Conservation (phyloP, 2,888 invertebrate species). For the Cheilosia vernalis region DNA sequence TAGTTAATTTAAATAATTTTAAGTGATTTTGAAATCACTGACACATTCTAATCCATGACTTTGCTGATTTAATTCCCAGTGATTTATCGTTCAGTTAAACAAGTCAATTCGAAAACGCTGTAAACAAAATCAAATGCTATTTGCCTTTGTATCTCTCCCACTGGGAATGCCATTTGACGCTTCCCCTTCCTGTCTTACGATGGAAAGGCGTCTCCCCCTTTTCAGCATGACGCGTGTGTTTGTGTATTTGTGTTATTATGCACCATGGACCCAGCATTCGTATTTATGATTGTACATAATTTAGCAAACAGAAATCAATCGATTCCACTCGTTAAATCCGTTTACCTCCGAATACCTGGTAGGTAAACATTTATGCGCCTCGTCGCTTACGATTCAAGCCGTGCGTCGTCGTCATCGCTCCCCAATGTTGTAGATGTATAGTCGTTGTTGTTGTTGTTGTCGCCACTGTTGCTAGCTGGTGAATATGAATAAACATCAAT, state of each 20-base stretch:
- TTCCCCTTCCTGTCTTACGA: constrained; percentile 14
- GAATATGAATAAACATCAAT: constrained; percentile 75
- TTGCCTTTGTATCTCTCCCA: constrained; percentile 42
- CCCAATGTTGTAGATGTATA: constrained; percentile 45
- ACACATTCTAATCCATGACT: constrained; percentile 46
- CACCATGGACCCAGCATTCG: constrained; percentile 36
- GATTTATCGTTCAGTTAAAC: constrained; percentile 58
- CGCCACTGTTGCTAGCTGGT: constrained; percentile 53
- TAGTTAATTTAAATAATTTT: constrained; percentile 50
- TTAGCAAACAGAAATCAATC: constrained; percentile 75
- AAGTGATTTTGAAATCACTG: constrained; percentile 60
- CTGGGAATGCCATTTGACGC: constrained; percentile 5
- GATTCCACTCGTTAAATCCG: constrained; percentile 75
- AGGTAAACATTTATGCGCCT: constrained; percentile 68
- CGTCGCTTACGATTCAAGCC: constrained; percentile 58
- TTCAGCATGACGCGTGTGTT: constrained; percentile 16
- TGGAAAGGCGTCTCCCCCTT: constrained; percentile 24
- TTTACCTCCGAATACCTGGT: constrained; percentile 67
- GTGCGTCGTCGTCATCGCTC: neutral
- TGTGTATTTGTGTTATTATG: constrained; percentile 59
- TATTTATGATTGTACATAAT: constrained; percentile 71
- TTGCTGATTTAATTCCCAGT: constrained; percentile 44
- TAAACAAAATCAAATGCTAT: constrained; percentile 71
- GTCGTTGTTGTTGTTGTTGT: constrained; percentile 22
- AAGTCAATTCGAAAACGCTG: constrained; percentile 55